Conservation (phyloP, 1,140 invertebrate genomes). For the Apis dorsata region DNA sequence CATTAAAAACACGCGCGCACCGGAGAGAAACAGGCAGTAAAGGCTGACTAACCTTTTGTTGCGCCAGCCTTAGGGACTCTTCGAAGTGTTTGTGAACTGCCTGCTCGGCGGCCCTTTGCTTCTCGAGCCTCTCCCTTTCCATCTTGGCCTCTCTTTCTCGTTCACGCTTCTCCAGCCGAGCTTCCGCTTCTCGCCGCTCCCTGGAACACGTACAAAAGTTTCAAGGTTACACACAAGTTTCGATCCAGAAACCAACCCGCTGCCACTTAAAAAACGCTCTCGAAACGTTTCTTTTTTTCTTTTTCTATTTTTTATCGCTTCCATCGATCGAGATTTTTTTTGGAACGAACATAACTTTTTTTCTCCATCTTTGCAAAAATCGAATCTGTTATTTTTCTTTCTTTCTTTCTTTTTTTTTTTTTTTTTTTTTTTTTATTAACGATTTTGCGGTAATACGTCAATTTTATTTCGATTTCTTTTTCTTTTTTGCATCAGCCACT, state of each 20-base stretch:
- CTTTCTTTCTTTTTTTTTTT: too few species aligned
- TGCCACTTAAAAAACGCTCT: not conserved
- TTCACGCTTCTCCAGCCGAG: conserved; percentile 82
- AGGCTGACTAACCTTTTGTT: conserved; percentile 87
- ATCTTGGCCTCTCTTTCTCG: conserved; percentile 80
- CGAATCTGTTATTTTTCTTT: too few species aligned
- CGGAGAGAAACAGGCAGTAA: conserved; percentile 47
- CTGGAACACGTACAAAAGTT: conserved; percentile 74
- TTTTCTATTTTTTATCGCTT: not conserved
- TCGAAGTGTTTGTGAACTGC: conserved; percentile 95
- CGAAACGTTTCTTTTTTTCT: not conserved
- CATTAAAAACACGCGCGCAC: conserved; percentile 41
- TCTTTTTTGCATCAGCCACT: too few species aligned
- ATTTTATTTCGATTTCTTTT: too few species aligned
- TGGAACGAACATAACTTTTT: too few species aligned
- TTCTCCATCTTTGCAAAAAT: too few species aligned
- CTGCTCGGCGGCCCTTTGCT: conserved; percentile 84
- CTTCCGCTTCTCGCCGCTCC: conserved; percentile 84
- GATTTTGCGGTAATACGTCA: too few species aligned
- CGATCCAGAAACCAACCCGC: not conserved
- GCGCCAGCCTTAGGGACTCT: conserved; percentile 89
- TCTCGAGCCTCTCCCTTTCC: conserved; percentile 83
- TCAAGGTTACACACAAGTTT: conserved; percentile 32
- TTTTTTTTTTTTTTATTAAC: too few species aligned
- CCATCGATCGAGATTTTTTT: not conserved